Evolutionary conservation across 2,888 invertebrate species (phyloP).

Genomic region (Pediacus dermestoides): DNA sequence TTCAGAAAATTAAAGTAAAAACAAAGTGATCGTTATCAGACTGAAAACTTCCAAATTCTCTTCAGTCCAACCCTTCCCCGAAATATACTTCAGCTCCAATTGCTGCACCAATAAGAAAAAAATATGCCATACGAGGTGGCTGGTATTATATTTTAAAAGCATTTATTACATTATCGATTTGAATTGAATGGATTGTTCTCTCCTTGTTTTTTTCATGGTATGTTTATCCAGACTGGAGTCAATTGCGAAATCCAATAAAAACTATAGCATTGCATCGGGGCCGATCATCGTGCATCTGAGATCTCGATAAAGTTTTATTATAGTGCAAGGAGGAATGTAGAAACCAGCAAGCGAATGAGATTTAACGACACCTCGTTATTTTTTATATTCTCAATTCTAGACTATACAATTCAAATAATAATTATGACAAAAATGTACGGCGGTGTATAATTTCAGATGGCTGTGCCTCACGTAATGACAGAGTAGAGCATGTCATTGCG

Average conservation of each 20-base stretch:
- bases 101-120: no score
- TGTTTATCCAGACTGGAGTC: slow-evolving; percentile 1
- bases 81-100: no score
- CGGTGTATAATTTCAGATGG: slow-evolving; percentile 45
- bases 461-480: slow-evolving; percentile 42
- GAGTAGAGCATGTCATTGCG: slow-evolving; percentile 45
- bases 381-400: slow-evolving; percentile 36
- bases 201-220: background rate
- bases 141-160: no score
- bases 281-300: slow-evolving; percentile 8
- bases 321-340: slow-evolving; percentile 13
- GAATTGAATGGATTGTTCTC: background rate
- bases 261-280: slow-evolving; percentile 1
- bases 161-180: no score
- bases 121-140: no score
- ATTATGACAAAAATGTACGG: slow-evolving; percentile 46
- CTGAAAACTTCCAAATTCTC: no score
- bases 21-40: no score
- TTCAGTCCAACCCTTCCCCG: no score
- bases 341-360: slow-evolving; percentile 12
- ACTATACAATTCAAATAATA: slow-evolving; percentile 45
- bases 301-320: slow-evolving; percentile 12
- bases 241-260: slow-evolving; percentile 7
- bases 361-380: slow-evolving; percentile 42
- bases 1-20: no score